Conservation (phyloP, 2,113 vertebrate species). For the Naja naja region DNA sequence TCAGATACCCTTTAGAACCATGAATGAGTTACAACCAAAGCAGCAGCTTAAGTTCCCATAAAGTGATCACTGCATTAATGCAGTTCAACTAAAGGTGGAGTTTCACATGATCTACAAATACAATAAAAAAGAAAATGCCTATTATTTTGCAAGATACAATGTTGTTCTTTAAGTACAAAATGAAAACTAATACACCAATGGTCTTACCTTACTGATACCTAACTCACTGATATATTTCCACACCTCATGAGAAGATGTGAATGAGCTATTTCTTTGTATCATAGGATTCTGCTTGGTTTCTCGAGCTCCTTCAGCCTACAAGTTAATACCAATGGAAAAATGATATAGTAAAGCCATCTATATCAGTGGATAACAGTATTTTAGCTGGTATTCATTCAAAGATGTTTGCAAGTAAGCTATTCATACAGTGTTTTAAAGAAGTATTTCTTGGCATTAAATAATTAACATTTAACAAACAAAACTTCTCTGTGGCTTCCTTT, state of each 20-base stretch:
- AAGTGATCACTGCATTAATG: background rate
- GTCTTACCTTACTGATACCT: slow-evolving; percentile 88
- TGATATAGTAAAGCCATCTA: background rate
- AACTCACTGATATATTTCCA: slow-evolving; percentile 98
- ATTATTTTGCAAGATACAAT: background rate
- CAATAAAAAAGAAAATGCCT: background rate
- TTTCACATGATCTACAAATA: background rate
- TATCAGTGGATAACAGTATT: background rate
- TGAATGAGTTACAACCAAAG: background rate
- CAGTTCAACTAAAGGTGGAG: background rate
- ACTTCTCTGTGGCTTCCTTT: background rate
- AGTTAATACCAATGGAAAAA: slow-evolving; percentile 1
- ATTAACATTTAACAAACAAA: background rate
- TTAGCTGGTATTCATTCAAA: rapidly evolving
- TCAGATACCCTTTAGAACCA: background rate
- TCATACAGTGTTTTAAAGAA: background rate
- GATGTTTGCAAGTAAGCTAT: background rate
- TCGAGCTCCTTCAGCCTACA: slow-evolving; percentile 83
- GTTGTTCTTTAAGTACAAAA: background rate
- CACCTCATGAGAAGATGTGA: slow-evolving; percentile 94
- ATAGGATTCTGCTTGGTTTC: slow-evolving; percentile 95
- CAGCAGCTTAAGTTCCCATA: background rate
- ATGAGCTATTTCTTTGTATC: slow-evolving; percentile 96
- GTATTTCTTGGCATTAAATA: background rate
- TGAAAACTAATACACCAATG: background rate